Conservation (phyloP, 2,888 invertebrate species). For the Drosophila robusta region DNA sequence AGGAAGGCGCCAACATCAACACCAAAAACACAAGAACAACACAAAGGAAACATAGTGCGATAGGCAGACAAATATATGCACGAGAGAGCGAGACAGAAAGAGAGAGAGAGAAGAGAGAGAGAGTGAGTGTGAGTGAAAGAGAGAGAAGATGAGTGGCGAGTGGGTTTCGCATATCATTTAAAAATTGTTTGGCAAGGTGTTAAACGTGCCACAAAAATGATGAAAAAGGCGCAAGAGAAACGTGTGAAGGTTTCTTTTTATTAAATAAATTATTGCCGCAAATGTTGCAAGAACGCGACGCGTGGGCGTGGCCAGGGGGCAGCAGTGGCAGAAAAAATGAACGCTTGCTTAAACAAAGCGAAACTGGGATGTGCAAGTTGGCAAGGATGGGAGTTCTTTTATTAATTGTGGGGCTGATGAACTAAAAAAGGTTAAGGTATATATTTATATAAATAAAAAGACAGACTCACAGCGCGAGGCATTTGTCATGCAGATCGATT, state of each 20-base stretch:
- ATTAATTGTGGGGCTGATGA: slow-evolving; percentile 26
- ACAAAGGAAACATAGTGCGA: slow-evolving; percentile 48
- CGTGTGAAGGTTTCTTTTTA: slow-evolving; percentile 14
- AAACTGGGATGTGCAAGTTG: background rate
- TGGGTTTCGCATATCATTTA: slow-evolving; percentile 48
- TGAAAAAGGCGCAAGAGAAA: slow-evolving; percentile 16
- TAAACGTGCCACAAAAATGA: slow-evolving; percentile 49
- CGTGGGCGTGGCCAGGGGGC: background rate
- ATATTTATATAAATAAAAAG: background rate
- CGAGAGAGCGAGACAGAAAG: slow-evolving; percentile 5
- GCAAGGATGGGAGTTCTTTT: background rate
- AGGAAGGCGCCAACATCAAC: slow-evolving; percentile 30
- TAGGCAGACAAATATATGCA: slow-evolving; percentile 18
- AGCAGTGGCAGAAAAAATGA: slow-evolving; percentile 5
- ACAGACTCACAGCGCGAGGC: slow-evolving; percentile 41
- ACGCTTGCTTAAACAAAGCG: slow-evolving; percentile 13
- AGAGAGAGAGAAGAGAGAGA: slow-evolving; percentile 22
- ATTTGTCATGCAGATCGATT: slow-evolving; percentile 42
- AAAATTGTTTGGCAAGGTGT: slow-evolving; percentile 56
- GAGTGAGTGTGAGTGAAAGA: slow-evolving; percentile 9
- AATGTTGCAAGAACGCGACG: slow-evolving; percentile 16
- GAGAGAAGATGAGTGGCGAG: slow-evolving; percentile 13
- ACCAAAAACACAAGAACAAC: slow-evolving; percentile 33
- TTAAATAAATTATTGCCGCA: slow-evolving; percentile 6
- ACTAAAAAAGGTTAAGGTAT: background rate